Conservation (phyloP, 2,888 invertebrate genomes). For the Protonemura montana region DNA sequence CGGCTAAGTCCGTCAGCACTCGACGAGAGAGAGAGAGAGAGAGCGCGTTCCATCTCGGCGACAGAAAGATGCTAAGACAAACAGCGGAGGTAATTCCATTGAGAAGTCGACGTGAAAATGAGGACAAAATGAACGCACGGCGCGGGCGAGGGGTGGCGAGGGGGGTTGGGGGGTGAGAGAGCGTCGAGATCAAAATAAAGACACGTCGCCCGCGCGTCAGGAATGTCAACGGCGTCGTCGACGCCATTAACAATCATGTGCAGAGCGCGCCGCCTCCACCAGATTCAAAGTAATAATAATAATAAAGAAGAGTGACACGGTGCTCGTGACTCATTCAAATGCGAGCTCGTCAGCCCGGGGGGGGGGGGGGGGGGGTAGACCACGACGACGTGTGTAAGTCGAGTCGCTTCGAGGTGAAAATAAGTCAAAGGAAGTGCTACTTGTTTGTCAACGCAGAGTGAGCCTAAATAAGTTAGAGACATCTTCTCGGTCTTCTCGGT, state of each 20-base stretch:
- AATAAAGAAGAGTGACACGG: conserved; percentile 22
- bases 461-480: background rate
- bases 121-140: conserved; percentile 45
- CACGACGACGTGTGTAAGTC: background rate
- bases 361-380: background rate
- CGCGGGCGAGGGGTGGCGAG: background rate
- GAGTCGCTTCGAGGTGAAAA: conserved; percentile 8
- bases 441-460: background rate
- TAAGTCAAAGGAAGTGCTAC: conserved; percentile 28
- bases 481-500: background rate
- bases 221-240: background rate
- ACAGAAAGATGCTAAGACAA: conserved; percentile 28
- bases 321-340: conserved; percentile 2
- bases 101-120: conserved; percentile 47
- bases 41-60: too few relatives aligned
- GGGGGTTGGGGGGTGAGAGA: too few relatives aligned
- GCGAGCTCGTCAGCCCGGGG: background rate
- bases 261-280: background rate
- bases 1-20: too few relatives aligned
- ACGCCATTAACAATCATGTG: conserved; percentile 22
- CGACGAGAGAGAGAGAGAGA: too few relatives aligned
- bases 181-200: background rate
- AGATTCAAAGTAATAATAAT: conserved; percentile 20
- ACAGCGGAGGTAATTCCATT: conserved; percentile 44
- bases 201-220: background rate